phyloP scores from a whole-genome alignment of 2,797 vertebrate species.

The Rhinatrema bivittatum region DNA sequence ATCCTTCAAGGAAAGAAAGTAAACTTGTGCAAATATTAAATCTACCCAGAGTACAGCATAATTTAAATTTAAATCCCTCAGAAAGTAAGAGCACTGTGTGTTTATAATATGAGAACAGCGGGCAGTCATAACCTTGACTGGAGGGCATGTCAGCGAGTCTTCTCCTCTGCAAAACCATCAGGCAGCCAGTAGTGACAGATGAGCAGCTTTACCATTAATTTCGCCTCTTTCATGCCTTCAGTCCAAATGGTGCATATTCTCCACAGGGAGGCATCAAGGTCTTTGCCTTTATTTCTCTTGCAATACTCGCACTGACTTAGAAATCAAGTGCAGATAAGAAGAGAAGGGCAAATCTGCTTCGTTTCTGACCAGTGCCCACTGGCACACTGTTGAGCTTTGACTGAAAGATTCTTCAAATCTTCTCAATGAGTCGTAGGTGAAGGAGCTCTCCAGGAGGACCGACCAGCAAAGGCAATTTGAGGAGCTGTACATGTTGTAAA shows the following conservation, averaged over 20 bases:
- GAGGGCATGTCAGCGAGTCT: slow-evolving; percentile 64
- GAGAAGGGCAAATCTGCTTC: slow-evolving; percentile 54
- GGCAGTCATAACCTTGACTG: slow-evolving; percentile 71
- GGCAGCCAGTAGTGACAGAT: slow-evolving; percentile 75
- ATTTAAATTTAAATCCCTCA: slow-evolving; percentile 59
- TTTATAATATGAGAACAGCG: slow-evolving; percentile 58
- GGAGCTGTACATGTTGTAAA: slow-evolving; percentile 38
- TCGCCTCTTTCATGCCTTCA: slow-evolving; percentile 68
- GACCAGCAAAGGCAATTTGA: slow-evolving; percentile 46
- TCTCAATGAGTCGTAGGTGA: slow-evolving; percentile 42
- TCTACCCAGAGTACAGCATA: slow-evolving; percentile 40
- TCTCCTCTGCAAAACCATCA: slow-evolving; percentile 56
- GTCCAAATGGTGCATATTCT: slow-evolving; percentile 63
- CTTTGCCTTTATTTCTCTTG: slow-evolving; percentile 65
- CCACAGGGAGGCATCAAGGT: slow-evolving; percentile 63
- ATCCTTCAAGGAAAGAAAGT: slow-evolving; percentile 41
- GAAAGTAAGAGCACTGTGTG: slow-evolving; percentile 49
- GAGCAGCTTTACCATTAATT: slow-evolving; percentile 78
- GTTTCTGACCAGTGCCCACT: slow-evolving; percentile 37
- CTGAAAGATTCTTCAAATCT: slow-evolving; percentile 49
- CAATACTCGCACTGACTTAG: slow-evolving; percentile 62
- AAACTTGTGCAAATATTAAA: slow-evolving; percentile 53
- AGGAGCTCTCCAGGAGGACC: slow-evolving; percentile 26
- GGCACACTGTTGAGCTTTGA: slow-evolving; percentile 47
- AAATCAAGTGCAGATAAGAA: slow-evolving; percentile 68